Conservation (phyloP, 37 sponge, comb jelly and placozoan genomes). For the Tethya wilhelma region DNA sequence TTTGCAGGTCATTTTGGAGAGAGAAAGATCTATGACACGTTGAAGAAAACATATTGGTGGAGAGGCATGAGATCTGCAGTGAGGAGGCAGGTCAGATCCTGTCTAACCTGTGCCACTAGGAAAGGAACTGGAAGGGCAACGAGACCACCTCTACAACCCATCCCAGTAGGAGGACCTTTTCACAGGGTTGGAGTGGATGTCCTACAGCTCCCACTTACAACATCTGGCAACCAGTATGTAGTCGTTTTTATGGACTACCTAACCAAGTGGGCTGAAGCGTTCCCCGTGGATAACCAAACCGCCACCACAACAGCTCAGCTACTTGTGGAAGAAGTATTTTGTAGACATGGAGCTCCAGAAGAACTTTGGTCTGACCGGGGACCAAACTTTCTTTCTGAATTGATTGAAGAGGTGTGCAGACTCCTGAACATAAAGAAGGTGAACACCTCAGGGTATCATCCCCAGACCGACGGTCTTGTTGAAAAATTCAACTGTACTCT, state of each 20-base stretch:
- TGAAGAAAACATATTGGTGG: slow-evolving; percentile 33
- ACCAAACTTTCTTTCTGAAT: slow-evolving; percentile 33
- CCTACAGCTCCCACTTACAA: slow-evolving; percentile 42
- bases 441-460: slow-evolving; percentile 61
- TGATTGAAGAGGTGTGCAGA: slow-evolving; percentile 27
- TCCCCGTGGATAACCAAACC: slow-evolving; percentile 39
- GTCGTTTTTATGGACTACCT: slow-evolving; percentile 68
- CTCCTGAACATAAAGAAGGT: slow-evolving; percentile 38
- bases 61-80: slow-evolving; percentile 43
- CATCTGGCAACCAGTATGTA: slow-evolving; percentile 49
- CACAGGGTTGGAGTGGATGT: slow-evolving; percentile 63
- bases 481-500: slow-evolving; percentile 50
- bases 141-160: slow-evolving; percentile 39
- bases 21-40: slow-evolving; percentile 29
- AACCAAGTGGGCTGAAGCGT: slow-evolving; percentile 76
- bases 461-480: slow-evolving; percentile 63
- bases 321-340: slow-evolving; percentile 34
- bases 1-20: slow-evolving; percentile 51
- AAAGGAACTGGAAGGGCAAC: slow-evolving; percentile 8
- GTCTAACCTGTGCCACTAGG: slow-evolving; percentile 42
- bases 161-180: slow-evolving; percentile 63
- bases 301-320: slow-evolving; percentile 53
- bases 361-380: slow-evolving; percentile 58
- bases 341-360: slow-evolving; percentile 44
- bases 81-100: slow-evolving; percentile 14